phyloP scores from a whole-genome alignment of 2,113 vertebrate genomes.

The Xiphophorus couchianus region DNA sequence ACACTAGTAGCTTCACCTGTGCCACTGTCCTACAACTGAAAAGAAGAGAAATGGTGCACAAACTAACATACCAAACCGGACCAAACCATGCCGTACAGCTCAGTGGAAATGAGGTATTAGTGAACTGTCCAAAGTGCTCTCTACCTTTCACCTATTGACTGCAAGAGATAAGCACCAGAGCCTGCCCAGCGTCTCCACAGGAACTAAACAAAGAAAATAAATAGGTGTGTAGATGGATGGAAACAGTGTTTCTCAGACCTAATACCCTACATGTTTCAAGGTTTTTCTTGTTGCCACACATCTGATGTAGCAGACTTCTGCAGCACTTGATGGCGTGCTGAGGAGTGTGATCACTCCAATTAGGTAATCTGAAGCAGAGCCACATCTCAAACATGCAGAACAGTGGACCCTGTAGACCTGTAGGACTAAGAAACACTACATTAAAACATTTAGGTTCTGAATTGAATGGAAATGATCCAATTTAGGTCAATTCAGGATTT shows the following conservation, averaged over 20 bases:
- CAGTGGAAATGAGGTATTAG: too few relatives aligned
- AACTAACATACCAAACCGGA: too few relatives aligned
- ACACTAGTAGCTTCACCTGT: too few relatives aligned
- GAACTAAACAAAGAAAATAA: not conserved
- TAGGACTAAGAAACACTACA: not conserved
- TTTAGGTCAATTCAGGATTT: slow-evolving; percentile 9
- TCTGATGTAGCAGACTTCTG: not conserved
- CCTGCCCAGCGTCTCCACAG: too few relatives aligned
- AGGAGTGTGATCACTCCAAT: not conserved
- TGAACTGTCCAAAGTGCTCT: not conserved
- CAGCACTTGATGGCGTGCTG: not conserved
- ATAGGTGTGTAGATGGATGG: not conserved
- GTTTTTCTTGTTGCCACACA: not conserved
- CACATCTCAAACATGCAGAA: not conserved
- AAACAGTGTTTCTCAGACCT: too few relatives aligned
- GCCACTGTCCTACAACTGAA: too few relatives aligned
- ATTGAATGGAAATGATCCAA: not conserved
- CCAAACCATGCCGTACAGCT: too few relatives aligned
- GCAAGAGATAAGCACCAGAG: too few relatives aligned
- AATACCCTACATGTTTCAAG: too few relatives aligned
- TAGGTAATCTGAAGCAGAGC: not conserved
- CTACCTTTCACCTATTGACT: not conserved
- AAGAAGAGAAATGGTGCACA: too few relatives aligned
- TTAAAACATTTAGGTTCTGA: not conserved
- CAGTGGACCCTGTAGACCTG: not conserved